Conservation (phyloP, 2,113 vertebrate genomes). For the Bubo scandiacus region DNA sequence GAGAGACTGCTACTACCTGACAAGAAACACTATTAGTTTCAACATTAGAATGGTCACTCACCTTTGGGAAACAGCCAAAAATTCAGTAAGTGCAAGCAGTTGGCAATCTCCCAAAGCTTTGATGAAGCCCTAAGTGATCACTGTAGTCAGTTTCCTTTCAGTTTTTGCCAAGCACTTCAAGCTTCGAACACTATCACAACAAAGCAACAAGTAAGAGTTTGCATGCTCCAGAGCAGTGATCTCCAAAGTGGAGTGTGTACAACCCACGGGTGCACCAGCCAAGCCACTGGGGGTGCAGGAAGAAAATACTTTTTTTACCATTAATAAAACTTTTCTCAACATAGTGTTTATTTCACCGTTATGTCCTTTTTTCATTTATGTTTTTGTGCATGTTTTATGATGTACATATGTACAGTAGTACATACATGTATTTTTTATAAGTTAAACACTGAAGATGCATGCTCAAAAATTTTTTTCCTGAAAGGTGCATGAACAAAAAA, state of each 20-base stretch:
- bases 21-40: neutral
- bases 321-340: neutral
- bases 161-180: neutral
- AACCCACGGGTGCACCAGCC: rapidly evolving
- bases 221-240: neutral
- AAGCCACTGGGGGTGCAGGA: rapidly evolving
- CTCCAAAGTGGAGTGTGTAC: neutral
- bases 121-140: neutral
- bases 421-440: neutral
- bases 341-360: neutral
- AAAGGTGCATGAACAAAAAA: neutral
- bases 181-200: neutral
- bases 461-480: neutral
- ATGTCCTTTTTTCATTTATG: neutral
- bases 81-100: neutral
- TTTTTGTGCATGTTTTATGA: neutral
- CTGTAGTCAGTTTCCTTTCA: neutral
- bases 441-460: neutral
- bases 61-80: neutral
- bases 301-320: neutral
- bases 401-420: neutral
- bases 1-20: neutral
- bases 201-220: neutral
- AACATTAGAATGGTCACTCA: neutral
- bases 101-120: neutral